Evolutionary conservation across 2,113 vertebrate species (phyloP).

Genomic region (Balaeniceps rex): DNA sequence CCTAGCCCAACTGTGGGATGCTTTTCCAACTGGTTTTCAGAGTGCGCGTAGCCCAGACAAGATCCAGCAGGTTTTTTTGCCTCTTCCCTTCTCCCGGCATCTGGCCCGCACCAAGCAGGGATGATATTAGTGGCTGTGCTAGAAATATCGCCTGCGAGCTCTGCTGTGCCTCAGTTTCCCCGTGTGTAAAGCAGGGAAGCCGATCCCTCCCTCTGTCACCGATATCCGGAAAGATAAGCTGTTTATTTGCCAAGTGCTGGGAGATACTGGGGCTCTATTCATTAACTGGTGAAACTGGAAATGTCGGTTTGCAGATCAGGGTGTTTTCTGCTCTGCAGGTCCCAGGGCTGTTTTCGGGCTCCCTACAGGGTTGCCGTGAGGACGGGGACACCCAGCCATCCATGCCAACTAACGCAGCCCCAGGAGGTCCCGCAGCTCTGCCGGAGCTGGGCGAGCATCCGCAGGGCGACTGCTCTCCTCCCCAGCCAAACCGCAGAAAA

Average conservation of each 20-base stretch:
- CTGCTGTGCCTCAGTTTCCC: background rate
- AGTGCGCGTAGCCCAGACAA: rapidly evolving
- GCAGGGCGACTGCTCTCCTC: rapidly evolving
- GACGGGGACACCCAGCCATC: background rate
- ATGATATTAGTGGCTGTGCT: no score
- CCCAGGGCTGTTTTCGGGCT: background rate
- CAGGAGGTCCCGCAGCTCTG: background rate
- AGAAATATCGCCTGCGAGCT: background rate
- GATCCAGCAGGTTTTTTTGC: background rate
- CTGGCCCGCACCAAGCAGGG: background rate
- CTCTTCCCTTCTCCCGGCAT: background rate
- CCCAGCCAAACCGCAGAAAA: background rate
- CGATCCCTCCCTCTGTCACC: background rate
- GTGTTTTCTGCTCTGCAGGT: background rate
- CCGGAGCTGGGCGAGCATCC: background rate
- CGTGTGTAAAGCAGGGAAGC: background rate
- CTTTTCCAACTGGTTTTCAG: background rate
- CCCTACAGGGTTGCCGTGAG: rapidly evolving
- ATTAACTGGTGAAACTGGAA: background rate
- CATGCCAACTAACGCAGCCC: rapidly evolving
- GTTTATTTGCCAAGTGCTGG: background rate
- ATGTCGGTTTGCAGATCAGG: background rate
- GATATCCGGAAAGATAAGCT: background rate
- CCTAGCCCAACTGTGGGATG: background rate
- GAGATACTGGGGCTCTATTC: background rate